Evolutionary conservation across 2,113 vertebrate species (phyloP), one percentile per base, ranked within the genome.

Genomic region (Chitala chitala): DNA sequence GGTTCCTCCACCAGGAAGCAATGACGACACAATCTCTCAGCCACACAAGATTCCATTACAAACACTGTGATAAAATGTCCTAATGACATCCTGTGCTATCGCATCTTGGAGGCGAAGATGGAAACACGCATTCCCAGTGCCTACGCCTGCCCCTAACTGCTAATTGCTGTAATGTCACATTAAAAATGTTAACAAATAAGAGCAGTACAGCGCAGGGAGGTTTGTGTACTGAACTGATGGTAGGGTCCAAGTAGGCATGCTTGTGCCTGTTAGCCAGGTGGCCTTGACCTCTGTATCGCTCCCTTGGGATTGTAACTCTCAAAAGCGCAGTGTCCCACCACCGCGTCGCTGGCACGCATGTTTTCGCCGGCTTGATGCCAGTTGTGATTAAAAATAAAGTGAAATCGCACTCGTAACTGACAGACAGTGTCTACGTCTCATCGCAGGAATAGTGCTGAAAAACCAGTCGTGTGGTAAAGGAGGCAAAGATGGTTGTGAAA

Each of bases 131-230:
- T 87, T 86, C 78, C 72, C 31, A 76, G 42, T n/a, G 4, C 64
- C 77, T 79, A 76, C 71, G 72, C 76, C 50, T 54, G 26, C 65
- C 72, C 79, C 80, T 87, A 85, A 86, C 84, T 84, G 80, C 79
- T 86, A 84, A 88, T 86, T 87, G 85, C 82, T 81, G 73, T 79
- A 84, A 89, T 86, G 85, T 88, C 81, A 76, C 76, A 78, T 88
- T 85, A 84, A 82, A 82, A 75, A 24, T 73, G 70, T 72, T 76
- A 80, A 77, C 48, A 65, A 75, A 83, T 84, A 84, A 56, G 58
- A 31, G 53, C 51, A 56, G 40, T 38, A 51, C 22, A 36, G 51
- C 51, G 51, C 8, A 71, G 66, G 69, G 1, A 6, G 36, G 74
- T 44, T 12, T 46, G 44, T 12, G 12, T 46, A 12, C 44, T 12